Conservation (phyloP, 2,113 vertebrate species). For the Myxocyprinus asiaticus region DNA sequence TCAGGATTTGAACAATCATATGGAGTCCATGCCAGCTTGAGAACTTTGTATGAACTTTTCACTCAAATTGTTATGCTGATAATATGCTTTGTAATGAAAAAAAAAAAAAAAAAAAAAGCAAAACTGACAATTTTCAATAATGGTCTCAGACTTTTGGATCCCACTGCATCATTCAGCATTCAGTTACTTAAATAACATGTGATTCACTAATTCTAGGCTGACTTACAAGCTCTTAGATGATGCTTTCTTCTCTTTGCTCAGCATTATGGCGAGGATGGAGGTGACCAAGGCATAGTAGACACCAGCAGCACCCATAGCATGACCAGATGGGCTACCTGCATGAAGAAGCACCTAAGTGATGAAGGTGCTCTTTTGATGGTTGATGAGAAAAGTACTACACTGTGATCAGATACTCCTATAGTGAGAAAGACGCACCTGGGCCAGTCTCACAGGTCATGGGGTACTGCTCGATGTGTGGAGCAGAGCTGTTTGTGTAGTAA, state of each 20-base stretch:
- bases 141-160: too few relatives aligned
- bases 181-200: not conserved
- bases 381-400: not conserved
- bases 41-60: too few relatives aligned
- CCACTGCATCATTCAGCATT: not conserved
- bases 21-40: too few relatives aligned
- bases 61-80: too few relatives aligned
- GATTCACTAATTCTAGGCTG: not conserved
- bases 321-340: constrained; percentile 93
- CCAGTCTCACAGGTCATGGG: constrained; percentile 95
- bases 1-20: too few relatives aligned
- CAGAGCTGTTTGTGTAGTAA: constrained; percentile 76
- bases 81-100: too few relatives aligned
- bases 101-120: too few relatives aligned
- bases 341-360: not conserved
- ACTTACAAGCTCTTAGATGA: constrained; percentile 78
- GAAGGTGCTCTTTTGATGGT: not conserved
- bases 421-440: constrained; percentile 77
- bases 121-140: too few relatives aligned
- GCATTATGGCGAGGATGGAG: constrained; percentile 79
- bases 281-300: constrained; percentile 94
- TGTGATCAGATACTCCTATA: constrained; percentile 4
- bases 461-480: constrained; percentile 89
- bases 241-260: constrained; percentile 72
- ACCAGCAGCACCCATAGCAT: constrained; percentile 92